Percentiles rank a stretch among this genome's conserved stretches.
These are phyloP conservation scores for Ceratothoa steindachneri DNA, from an alignment of 2,888 invertebrate genomes.

Conservation along the genomic window DNA sequence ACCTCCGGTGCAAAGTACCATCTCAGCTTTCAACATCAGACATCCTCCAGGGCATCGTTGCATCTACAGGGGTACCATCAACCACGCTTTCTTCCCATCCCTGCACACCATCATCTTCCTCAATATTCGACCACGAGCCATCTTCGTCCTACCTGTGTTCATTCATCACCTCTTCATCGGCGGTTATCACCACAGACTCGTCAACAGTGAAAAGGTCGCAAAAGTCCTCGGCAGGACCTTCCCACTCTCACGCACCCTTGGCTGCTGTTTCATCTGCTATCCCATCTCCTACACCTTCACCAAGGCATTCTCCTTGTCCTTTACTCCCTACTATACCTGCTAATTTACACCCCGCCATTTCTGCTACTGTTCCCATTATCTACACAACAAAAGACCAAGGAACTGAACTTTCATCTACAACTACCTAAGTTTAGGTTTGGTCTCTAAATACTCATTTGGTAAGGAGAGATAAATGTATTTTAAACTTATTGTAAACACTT, in stretches of 20 bases:
- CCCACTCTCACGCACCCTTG: background rate
- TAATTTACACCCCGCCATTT: constrained; percentile 43
- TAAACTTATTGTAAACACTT: no score
- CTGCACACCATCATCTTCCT: background rate
- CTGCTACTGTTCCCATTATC: constrained; percentile 32
- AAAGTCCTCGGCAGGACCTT: background rate
- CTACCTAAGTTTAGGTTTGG: no score
- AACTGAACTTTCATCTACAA: background rate
- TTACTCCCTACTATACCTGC: constrained; percentile 44
- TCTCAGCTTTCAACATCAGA: constrained; percentile 28
- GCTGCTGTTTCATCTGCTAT: background rate
- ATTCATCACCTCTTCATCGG: background rate
- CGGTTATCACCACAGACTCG: background rate
- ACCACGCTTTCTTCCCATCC: no score
- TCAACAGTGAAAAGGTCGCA: background rate
- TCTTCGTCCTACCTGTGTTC: background rate
- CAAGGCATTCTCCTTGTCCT: constrained; percentile 34
- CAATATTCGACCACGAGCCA: background rate
- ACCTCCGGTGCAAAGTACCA: constrained; percentile 30
- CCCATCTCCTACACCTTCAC: constrained; percentile 3
- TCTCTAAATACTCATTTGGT: no score
- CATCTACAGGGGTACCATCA: background rate
- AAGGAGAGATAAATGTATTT: no score
- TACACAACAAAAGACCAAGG: constrained; percentile 29
- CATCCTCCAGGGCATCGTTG: constrained; percentile 14